Conservation (phyloP, 2,113 vertebrate species). For the Equus przewalskii region DNA sequence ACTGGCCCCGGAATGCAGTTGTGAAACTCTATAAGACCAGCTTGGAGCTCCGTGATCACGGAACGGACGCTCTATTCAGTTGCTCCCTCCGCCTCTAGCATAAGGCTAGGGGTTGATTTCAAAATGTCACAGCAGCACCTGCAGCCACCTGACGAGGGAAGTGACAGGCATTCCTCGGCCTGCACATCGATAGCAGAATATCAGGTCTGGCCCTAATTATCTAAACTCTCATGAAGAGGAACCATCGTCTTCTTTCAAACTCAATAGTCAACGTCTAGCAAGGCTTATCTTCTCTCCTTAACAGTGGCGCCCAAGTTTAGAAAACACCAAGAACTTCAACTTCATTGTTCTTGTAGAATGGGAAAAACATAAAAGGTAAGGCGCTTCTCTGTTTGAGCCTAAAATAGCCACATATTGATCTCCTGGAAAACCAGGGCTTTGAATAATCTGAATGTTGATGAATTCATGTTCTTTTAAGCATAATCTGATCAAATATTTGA, state of each 20-base stretch:
- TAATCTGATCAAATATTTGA: conserved; percentile 30
- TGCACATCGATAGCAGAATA: neutral
- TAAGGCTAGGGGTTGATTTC: neutral
- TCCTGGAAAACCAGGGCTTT: conserved; percentile 25
- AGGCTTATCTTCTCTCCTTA: conserved; percentile 62
- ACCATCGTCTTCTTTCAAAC: conserved; percentile 58
- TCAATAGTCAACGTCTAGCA: conserved; percentile 70
- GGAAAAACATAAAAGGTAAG: conserved; percentile 75
- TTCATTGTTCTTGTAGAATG: conserved; percentile 75
- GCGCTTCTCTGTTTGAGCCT: conserved; percentile 69
- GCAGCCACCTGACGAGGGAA: neutral
- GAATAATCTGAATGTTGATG: conserved; percentile 61
- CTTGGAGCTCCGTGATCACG: neutral
- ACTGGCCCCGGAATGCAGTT: neutral
- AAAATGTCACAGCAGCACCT: neutral
- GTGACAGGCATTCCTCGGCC: neutral
- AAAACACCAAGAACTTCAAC: conserved; percentile 76
- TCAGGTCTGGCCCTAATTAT: neutral
- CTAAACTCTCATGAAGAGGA: neutral
- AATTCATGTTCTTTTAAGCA: conserved; percentile 28
- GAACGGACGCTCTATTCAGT: neutral
- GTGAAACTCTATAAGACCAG: neutral
- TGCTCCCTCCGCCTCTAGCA: neutral
- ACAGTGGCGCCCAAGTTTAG: conserved; percentile 72
- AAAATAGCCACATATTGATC: conserved; percentile 68